A percentile compares a stretch with the other conserved stretches of the same genome.
Evolutionary conservation across 2,888 invertebrate species (phyloP).

Genomic region (Monochamus alternatus): DNA sequence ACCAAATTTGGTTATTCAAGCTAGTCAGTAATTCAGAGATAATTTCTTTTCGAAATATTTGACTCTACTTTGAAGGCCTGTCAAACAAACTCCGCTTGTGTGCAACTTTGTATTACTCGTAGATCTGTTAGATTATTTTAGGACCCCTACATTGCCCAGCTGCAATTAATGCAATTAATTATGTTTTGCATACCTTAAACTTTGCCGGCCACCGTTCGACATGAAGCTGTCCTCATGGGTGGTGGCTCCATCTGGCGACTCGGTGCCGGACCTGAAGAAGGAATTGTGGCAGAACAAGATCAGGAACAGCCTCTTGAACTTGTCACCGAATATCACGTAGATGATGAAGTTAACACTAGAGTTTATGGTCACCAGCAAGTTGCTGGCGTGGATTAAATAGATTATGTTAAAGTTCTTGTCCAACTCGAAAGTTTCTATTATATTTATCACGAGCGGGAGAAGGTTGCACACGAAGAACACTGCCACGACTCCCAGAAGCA

Average conservation of each 20-base stretch:
- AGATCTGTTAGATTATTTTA: too few relatives aligned
- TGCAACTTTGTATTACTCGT: too few relatives aligned
- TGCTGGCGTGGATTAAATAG: constrained; percentile 86
- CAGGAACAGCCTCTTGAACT: constrained; percentile 89
- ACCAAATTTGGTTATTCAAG: too few relatives aligned
- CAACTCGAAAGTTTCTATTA: constrained; percentile 84
- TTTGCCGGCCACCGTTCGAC: constrained; percentile 84
- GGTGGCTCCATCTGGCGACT: constrained; percentile 81
- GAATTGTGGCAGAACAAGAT: constrained; percentile 65
- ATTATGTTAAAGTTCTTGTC: constrained; percentile 72
- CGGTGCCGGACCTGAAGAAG: constrained; percentile 71
- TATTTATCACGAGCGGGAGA: constrained; percentile 88
- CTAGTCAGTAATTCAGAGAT: too few relatives aligned
- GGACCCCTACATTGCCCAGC: too few relatives aligned
- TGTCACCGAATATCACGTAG: constrained; percentile 98
- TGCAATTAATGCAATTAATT: too few relatives aligned
- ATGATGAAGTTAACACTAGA: constrained; percentile 98
- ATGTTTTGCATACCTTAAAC: constrained; percentile 72
- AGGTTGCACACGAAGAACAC: constrained; percentile 96
- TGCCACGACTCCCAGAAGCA: constrained; percentile 94
- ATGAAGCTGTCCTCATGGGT: constrained; percentile 89
- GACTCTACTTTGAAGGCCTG: too few relatives aligned
- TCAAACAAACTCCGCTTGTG: too few relatives aligned
- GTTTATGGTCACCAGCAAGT: constrained; percentile 96
- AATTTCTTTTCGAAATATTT: too few relatives aligned